These are phyloP conservation scores for Lucifuga dentata DNA, from an alignment of 2,113 vertebrate genomes.

Conservation along the genomic window DNA sequence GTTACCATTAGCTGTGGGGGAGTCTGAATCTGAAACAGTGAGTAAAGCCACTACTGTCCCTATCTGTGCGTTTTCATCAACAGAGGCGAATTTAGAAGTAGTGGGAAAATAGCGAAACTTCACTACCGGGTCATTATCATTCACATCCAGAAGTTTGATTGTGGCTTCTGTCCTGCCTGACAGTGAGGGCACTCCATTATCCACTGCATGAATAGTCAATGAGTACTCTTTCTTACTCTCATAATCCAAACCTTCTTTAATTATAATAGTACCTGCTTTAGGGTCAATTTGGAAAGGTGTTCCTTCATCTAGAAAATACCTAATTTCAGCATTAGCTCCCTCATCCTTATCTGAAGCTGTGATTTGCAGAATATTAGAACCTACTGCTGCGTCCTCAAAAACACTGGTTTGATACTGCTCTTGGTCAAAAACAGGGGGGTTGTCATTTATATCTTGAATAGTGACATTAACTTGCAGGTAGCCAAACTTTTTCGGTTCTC, in stretches of 20 bases:
- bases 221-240: slow-evolving; percentile 91
- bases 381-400: slow-evolving; percentile 90
- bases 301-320: slow-evolving; percentile 89
- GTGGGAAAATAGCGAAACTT: slow-evolving; percentile 95
- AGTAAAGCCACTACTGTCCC: slow-evolving; percentile 95
- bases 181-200: slow-evolving; percentile 90
- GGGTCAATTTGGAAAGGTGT: slow-evolving; percentile 95
- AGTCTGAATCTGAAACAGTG: slow-evolving; percentile 95
- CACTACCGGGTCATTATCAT: slow-evolving; percentile 96
- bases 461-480: slow-evolving; percentile 97
- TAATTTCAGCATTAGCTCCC: slow-evolving; percentile 92
- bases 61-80: slow-evolving; percentile 95
- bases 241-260: slow-evolving; percentile 91
- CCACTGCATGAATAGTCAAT: slow-evolving; percentile 90
- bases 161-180: slow-evolving; percentile 91
- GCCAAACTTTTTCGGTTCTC: slow-evolving; percentile 91
- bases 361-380: slow-evolving; percentile 92
- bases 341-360: slow-evolving; percentile 93
- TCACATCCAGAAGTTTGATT: slow-evolving; percentile 92
- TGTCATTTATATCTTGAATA: slow-evolving; percentile 96
- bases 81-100: slow-evolving; percentile 94
- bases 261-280: slow-evolving; percentile 90
- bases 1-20: slow-evolving; percentile 92
- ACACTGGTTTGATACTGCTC: slow-evolving; percentile 91
- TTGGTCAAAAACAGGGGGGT: slow-evolving; percentile 91